A percentile compares a stretch with the other conserved stretches of the same genome.
Evolutionary conservation across 2,797 vertebrate genomes (phyloP).

Genomic region (Coreius guichenoti): DNA sequence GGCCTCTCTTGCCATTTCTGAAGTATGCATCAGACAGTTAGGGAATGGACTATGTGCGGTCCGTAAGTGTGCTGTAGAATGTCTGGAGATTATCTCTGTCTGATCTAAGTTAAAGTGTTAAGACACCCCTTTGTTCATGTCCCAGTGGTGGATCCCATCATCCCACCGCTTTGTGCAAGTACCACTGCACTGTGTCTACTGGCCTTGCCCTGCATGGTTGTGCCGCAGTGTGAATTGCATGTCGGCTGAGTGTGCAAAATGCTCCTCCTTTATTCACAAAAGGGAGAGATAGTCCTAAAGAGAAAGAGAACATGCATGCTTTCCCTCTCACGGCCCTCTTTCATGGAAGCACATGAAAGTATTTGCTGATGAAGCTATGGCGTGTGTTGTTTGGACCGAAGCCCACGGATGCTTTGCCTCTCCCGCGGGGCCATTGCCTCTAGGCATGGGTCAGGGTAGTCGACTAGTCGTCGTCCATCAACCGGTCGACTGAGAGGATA

Average conservation of each 20-base stretch:
- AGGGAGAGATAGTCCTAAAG: conserved; percentile 13
- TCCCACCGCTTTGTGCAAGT: conserved; percentile 1
- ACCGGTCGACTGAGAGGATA: background rate
- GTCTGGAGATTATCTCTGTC: background rate
- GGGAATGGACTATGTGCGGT: background rate
- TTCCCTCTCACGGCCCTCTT: background rate
- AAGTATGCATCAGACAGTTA: background rate
- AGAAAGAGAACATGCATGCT: background rate
- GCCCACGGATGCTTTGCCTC: conserved; percentile 29
- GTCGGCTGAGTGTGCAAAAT: conserved; percentile 52
- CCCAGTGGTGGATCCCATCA: background rate
- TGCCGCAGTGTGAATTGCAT: conserved; percentile 47
- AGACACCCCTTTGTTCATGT: background rate
- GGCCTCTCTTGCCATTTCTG: background rate
- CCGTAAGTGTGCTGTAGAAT: background rate
- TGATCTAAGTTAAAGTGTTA: conserved; percentile 7
- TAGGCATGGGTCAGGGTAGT: background rate
- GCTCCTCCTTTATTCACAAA: conserved; percentile 51
- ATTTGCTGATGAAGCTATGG: conserved; percentile 51
- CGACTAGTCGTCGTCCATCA: background rate
- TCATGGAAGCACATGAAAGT: conserved; percentile 36
- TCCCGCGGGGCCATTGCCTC: background rate
- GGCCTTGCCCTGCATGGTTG: conserved; percentile 4
- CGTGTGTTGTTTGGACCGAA: conserved; percentile 13
- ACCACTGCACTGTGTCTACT: conserved; percentile 7